Evolutionary conservation across 2,888 invertebrate genomes (phyloP).

Genomic region (Lasioglossum morio): DNA sequence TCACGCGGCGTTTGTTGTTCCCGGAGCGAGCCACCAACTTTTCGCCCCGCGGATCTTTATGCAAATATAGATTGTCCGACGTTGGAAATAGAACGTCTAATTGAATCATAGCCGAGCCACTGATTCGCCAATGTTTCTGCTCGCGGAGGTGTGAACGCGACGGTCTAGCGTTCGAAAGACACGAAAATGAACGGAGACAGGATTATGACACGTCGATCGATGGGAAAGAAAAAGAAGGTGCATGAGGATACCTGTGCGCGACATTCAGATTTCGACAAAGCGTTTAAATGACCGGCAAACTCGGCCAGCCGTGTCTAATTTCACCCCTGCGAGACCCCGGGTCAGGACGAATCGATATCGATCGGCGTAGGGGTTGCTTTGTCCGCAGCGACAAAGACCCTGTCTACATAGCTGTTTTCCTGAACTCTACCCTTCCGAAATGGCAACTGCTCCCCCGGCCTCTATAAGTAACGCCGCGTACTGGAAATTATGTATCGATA

Average conservation of each 20-base stretch:
- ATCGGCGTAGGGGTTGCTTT: constrained; percentile 58
- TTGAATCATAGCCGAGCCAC: background rate
- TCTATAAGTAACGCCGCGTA: background rate
- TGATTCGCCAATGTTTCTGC: background rate
- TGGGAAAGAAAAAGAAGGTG: constrained; percentile 9
- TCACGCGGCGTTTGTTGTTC: constrained; percentile 3
- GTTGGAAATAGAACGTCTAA: background rate
- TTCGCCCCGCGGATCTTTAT: background rate
- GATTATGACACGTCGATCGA: background rate
- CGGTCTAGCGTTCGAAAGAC: background rate
- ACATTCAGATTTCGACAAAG: constrained; percentile 71
- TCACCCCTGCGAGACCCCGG: constrained; percentile 53
- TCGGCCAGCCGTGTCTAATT: constrained; percentile 64
- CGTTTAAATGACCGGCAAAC: constrained; percentile 73
- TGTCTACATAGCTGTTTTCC: constrained; percentile 53
- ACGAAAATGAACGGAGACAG: background rate
- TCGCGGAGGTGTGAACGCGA: background rate
- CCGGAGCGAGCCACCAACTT: background rate
- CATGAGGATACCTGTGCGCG: constrained; percentile 49
- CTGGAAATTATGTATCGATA: background rate
- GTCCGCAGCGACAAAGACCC: constrained; percentile 52
- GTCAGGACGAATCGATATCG: constrained; percentile 73
- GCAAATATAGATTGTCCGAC: background rate
- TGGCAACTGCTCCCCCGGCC: constrained; percentile 39
- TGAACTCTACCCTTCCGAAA: constrained; percentile 45